phyloP scores from a whole-genome alignment of 2,113 vertebrate species.

The Rhagologus leucostigma region DNA sequence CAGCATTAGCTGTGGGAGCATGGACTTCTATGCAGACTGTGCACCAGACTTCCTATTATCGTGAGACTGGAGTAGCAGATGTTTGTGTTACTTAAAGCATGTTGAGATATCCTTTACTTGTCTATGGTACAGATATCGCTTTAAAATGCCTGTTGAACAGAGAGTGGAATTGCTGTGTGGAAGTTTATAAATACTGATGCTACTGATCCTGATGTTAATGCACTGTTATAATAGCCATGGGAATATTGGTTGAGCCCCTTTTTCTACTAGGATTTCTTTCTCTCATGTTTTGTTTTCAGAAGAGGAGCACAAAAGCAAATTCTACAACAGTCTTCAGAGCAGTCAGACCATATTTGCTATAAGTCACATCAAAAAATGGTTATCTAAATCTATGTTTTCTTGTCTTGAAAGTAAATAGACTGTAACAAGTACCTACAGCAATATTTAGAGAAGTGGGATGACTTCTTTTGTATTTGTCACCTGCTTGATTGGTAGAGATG shows the following conservation, averaged over 20 bases:
- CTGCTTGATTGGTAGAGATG: neutral
- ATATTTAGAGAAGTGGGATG: neutral
- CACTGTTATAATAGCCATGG: neutral
- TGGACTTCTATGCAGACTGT: neutral
- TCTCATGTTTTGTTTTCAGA: neutral
- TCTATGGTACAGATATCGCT: neutral
- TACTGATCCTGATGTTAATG: neutral
- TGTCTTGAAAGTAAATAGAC: neutral
- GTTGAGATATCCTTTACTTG: neutral
- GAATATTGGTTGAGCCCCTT: neutral
- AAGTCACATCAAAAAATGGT: neutral
- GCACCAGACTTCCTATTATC: neutral
- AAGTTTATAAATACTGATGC: neutral
- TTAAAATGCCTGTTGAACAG: neutral
- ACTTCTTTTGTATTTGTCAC: neutral
- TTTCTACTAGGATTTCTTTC: neutral
- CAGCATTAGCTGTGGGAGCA: neutral
- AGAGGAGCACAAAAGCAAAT: neutral
- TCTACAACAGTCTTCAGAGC: neutral
- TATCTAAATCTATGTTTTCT: neutral
- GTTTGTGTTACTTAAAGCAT: neutral
- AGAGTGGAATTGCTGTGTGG: neutral
- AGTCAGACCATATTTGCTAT: neutral
- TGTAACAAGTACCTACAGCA: neutral
- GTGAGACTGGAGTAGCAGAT: neutral